Evolutionary conservation across 2,797 vertebrate genomes (phyloP), one percentile per base, ranked within the genome.

Genomic region (Scleropages formosus): DNA sequence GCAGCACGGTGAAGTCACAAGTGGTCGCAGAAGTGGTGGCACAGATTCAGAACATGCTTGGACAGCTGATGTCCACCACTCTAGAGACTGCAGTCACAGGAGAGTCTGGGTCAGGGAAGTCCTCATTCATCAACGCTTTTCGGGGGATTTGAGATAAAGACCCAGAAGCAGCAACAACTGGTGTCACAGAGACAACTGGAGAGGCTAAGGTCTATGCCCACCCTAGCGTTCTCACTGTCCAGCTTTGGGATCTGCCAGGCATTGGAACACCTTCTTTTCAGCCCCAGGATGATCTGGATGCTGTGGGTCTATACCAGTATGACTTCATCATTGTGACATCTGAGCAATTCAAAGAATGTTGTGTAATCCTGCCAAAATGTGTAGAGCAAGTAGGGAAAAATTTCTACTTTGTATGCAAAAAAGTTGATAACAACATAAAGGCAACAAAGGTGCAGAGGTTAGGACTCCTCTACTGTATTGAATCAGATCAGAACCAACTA

Each of bases 231-330:
- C 81, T 76, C 12, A 81, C 79, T 0, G 46, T 88, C 18, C 79
- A 20, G 8, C 69, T 86, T 58, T 89, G 86, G 85, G 85, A 86
- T 68, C 62, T 87, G 47, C 86, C 86, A 6, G 84, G 85, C 6
- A 86, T 75, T 0, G 74, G 84, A 8, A 79, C 76, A 0, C 81
- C 78, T 0, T 13, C 70, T 70, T 88, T 87, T 65, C 16, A 24
- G 0, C 24, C 80, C 49, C 8, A 59, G 0, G 69, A 18, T 16
- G 86, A 81, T 51, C 74, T 86, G 39, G 10, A 80, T 13, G 24
- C 15, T 8, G 75, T 86, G 62, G 72, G 47, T 4, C 81, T 83
- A 39, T 16, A 65, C 0, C 20, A 59, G 15, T 87, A 82, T 68
- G 84, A 87, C 63, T 85, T 87, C 46, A 62, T 86, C 60, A 83